These are phyloP conservation scores for Diorhabda sublineata DNA, from an alignment of 1,140 invertebrate genomes.

Conservation along the genomic window DNA sequence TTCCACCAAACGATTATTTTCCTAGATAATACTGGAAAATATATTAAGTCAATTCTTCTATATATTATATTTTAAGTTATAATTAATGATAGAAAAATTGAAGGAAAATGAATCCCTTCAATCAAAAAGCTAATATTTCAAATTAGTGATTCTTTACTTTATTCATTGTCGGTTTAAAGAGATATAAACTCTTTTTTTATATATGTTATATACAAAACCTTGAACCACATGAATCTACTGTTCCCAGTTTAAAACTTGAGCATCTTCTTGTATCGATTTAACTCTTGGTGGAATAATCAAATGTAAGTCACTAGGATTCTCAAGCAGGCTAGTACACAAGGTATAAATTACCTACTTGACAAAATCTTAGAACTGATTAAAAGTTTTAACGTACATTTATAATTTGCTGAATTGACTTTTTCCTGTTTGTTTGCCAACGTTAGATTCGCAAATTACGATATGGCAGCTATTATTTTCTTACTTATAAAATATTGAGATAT, in stretches of 20 bases:
- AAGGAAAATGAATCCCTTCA: no score
- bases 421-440: background rate
- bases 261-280: background rate
- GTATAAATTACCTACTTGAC: constrained; percentile 10
- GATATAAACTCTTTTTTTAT: no score
- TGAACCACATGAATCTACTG: no score
- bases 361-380: constrained; percentile 12
- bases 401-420: constrained; percentile 8
- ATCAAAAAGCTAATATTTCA: no score
- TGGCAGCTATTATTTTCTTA: background rate
- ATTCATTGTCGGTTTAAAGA: no score
- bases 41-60: no score
- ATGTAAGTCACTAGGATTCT: background rate
- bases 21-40: background rate
- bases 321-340: background rate
- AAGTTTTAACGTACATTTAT: constrained; percentile 7
- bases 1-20: background rate
- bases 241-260: no score
- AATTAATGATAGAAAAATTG: no score
- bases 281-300: background rate
- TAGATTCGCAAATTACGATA: background rate
- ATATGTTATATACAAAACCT: no score
- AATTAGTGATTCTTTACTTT: no score
- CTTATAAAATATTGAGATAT: background rate
- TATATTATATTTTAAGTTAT: no score